Conservation (phyloP, 2,797 vertebrate species). For the Myripristis murdjan region DNA sequence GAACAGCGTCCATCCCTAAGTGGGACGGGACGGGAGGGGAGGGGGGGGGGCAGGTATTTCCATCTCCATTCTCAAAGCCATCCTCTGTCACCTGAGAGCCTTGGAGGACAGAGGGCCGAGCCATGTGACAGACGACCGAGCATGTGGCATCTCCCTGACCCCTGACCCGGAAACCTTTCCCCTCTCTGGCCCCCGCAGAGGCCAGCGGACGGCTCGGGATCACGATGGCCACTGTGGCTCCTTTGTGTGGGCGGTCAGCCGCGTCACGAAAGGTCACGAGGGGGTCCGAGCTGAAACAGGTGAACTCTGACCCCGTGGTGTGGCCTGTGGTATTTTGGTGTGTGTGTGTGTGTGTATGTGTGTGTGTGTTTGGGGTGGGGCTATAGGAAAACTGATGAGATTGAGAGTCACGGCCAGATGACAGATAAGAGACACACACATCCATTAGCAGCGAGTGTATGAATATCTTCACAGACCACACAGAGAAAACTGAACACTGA, state of each 20-base stretch:
- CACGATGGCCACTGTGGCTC: constrained; percentile 64
- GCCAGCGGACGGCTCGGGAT: constrained; percentile 65
- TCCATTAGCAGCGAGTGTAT: constrained; percentile 21
- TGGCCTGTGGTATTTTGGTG: constrained; percentile 51
- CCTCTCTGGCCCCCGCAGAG: constrained; percentile 65
- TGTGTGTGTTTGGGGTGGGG: constrained; percentile 39
- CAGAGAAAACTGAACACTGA: constrained; percentile 4
- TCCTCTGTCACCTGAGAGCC: constrained; percentile 72
- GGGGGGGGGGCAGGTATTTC: constrained; percentile 1
- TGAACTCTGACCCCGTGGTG: constrained; percentile 70
- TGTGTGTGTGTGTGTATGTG: no score
- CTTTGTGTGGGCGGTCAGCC: constrained; percentile 74
- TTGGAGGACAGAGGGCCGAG: neutral
- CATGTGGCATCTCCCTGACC: constrained; percentile 82
- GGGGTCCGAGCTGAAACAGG: constrained; percentile 71
- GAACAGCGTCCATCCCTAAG: constrained; percentile 50
- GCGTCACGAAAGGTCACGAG: constrained; percentile 61
- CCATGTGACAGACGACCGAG: constrained; percentile 78
- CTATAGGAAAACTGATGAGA: constrained; percentile 58
- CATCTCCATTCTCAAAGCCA: constrained; percentile 58
- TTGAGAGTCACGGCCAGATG: constrained; percentile 35
- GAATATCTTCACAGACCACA: constrained; percentile 42
- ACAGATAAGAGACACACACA: constrained; percentile 48
- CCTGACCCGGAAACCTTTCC: constrained; percentile 71
- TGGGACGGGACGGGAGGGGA: neutral